These are phyloP conservation scores for Lasioglossum lativentre DNA, from an alignment of 2,888 invertebrate genomes.

Conservation along the genomic window DNA sequence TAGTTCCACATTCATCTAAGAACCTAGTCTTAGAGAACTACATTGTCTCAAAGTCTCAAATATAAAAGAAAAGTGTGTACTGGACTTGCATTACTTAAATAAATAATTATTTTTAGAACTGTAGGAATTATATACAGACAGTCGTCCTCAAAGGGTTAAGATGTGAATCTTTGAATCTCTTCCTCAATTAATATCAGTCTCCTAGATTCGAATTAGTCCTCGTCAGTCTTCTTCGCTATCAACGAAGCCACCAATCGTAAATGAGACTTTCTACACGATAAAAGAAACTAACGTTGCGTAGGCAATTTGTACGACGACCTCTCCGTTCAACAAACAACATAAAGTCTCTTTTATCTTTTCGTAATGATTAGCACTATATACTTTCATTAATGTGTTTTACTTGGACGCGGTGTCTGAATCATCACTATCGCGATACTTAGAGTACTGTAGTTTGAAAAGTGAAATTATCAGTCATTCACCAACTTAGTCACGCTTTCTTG, in stretches of 20 bases:
- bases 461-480: conserved; percentile 10
- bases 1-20: too few species aligned
- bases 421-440: not conserved
- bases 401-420: not conserved
- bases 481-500: conserved; percentile 26
- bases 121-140: too few species aligned
- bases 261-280: conserved; percentile 6
- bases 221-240: not conserved
- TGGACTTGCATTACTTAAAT: too few species aligned
- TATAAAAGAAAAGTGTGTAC: too few species aligned
- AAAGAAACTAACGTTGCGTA: not conserved
- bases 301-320: not conserved
- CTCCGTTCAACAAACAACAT: not conserved
- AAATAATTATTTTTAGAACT: too few species aligned
- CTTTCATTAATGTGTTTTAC: not conserved
- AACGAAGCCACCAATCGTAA: not conserved
- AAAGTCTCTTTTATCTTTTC: not conserved
- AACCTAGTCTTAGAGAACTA: too few species aligned
- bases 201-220: not conserved
- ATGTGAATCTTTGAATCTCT: not conserved
- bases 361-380: not conserved
- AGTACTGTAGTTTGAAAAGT: not conserved
- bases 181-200: not conserved
- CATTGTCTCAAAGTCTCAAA: too few species aligned
- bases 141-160: not conserved